phyloP scores from a whole-genome alignment of 2,888 invertebrate genomes.

The Melitaea athalia region DNA sequence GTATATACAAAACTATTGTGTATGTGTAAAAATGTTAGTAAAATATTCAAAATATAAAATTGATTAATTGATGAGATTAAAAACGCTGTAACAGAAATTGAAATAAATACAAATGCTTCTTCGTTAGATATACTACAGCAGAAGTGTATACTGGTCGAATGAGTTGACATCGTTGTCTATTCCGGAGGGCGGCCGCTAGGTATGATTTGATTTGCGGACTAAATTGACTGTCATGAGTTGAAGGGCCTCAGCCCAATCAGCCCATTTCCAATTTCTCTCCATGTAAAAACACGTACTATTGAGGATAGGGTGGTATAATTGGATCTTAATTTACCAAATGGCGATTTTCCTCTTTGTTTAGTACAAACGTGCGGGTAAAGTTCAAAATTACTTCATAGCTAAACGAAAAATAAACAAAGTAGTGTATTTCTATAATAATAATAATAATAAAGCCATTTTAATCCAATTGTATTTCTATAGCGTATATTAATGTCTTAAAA shows the following conservation, averaged over 20 bases:
- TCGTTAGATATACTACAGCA: neutral
- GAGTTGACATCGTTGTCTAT: neutral
- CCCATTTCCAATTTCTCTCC: neutral
- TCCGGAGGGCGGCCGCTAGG: neutral
- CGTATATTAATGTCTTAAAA: neutral
- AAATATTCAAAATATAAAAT: too few species aligned
- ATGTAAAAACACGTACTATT: neutral
- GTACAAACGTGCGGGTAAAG: neutral
- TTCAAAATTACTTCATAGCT: neutral
- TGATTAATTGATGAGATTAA: too few species aligned
- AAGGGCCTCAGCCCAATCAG: neutral
- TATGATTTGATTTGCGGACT: conserved; percentile 5
- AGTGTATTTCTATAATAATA: too few species aligned
- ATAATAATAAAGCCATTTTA: too few species aligned
- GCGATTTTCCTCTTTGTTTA: neutral
- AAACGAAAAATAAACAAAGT: neutral
- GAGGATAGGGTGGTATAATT: neutral
- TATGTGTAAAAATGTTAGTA: too few species aligned
- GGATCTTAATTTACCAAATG: too few species aligned
- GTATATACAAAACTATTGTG: too few species aligned
- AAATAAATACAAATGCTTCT: neutral
- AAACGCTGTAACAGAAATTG: neutral
- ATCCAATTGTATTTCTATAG: too few species aligned
- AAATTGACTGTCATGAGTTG: conserved; percentile 1
- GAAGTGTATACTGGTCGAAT: neutral